A percentile compares a stretch with the other conserved stretches of the same genome.
phyloP scores from a whole-genome alignment of 2,888 invertebrate species.

The Calliphora vomitoria region DNA sequence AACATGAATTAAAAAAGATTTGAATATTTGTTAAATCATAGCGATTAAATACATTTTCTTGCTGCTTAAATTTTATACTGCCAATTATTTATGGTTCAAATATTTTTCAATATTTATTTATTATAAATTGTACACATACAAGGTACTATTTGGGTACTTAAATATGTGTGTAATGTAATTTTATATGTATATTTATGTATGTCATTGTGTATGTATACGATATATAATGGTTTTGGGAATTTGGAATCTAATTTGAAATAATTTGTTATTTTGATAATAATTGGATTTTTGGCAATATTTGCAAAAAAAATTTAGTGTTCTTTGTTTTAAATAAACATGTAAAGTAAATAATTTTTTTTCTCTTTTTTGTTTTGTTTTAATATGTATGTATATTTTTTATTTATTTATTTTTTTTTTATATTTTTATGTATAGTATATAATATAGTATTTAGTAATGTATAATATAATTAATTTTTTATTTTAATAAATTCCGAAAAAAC shows the following conservation, averaged over 20 bases:
- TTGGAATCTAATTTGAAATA: not conserved
- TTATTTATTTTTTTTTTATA: slow-evolving; percentile 20
- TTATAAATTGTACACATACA: too few relatives aligned
- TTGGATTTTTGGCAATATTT: not conserved
- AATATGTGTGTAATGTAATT: not conserved
- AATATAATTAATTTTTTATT: slow-evolving; percentile 51
- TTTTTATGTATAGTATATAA: slow-evolving; percentile 27
- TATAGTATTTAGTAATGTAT: slow-evolving; percentile 40
- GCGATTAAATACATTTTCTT: too few relatives aligned
- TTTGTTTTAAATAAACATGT: slow-evolving; percentile 28
- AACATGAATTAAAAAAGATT: too few relatives aligned
- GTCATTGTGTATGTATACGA: not conserved
- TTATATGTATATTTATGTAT: not conserved
- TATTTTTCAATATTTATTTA: too few relatives aligned
- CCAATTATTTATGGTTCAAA: too few relatives aligned
- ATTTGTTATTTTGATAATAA: not conserved
- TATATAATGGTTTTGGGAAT: not conserved
- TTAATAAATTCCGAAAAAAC: slow-evolving; percentile 78
- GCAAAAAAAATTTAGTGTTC: not conserved
- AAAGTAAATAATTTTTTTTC: not conserved
- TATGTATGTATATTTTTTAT: slow-evolving; percentile 38
- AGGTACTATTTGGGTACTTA: not conserved
- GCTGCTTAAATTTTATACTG: too few relatives aligned
- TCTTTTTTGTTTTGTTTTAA: slow-evolving; percentile 9
- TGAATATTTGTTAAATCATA: too few relatives aligned